Evolutionary conservation across 2,113 vertebrate genomes (phyloP).

Genomic region (Arvicanthis niloticus): DNA sequence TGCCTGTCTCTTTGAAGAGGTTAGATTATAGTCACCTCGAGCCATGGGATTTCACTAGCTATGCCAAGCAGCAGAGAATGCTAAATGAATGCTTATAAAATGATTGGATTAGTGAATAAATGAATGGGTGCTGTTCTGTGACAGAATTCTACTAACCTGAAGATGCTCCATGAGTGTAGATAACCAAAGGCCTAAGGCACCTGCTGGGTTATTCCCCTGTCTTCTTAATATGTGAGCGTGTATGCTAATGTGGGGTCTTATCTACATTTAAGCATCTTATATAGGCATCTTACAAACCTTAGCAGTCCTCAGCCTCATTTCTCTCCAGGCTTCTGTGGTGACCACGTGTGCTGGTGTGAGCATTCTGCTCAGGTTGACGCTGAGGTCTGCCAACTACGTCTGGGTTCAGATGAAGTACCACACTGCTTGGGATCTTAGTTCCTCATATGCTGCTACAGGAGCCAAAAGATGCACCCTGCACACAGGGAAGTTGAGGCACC

Average conservation of each 20-base stretch:
- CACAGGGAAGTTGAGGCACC: neutral
- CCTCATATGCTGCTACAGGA: neutral
- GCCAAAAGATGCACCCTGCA: neutral
- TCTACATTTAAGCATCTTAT: neutral
- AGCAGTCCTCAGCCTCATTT: neutral
- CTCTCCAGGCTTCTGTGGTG: neutral
- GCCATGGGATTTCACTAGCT: neutral
- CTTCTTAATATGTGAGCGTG: neutral
- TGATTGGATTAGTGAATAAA: neutral
- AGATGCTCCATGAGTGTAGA: neutral
- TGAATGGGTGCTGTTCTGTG: neutral
- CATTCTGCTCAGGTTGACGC: neutral
- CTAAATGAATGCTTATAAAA: neutral
- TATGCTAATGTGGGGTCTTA: fast-evolving
- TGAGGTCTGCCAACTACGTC: neutral
- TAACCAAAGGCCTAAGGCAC: neutral
- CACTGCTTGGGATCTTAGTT: neutral
- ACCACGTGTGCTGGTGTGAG: neutral
- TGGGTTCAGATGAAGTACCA: neutral
- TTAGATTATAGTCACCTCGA: neutral
- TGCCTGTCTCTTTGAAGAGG: neutral
- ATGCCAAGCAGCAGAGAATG: neutral
- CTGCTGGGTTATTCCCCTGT: neutral
- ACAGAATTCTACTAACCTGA: neutral
- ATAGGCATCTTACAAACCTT: neutral